Base-by-base conservation (phyloP, 2,888 invertebrate species). In the Diarsia dahlii region DNA sequence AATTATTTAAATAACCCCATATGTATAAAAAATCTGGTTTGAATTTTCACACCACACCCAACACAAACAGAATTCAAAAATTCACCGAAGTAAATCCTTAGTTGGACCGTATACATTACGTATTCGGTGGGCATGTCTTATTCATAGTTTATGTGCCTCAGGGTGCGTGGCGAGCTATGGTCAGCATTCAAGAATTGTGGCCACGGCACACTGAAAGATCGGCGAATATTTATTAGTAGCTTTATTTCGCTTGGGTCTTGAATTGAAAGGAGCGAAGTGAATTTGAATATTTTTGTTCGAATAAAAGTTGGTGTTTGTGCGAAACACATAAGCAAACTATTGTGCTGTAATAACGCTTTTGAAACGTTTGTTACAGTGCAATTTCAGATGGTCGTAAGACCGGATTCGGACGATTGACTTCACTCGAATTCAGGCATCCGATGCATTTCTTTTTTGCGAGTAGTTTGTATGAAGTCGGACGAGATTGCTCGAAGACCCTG, bases 81-180 rank as follows among this genome's bases (percentile, higher is more conserved):
- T 90, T 89, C 76, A 82, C 74, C 84, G 80, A 85, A 87, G 88
- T 87, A 89, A 89, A 90, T 88, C 87, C 82, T 84, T 69, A 76
- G 71, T 73, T 84, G 78, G 85, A 87, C 78, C 84, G 85, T 85
- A 84, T 88, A 81, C 88, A 88, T 90, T 88, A 82, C 84, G 84
- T 88, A 90, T 91, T 89, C 90, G 85, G 84, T 86, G 78, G 72
- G 82, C 85, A 89, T 90, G 87, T 89, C 84, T 92, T 91, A 91
- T 91, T 91, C 90, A 92, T 89, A 87, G 88, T 85, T 86, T 88
- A 86, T 84, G 85, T 86, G 85, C 82, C 80, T 79, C 80, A 48
- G 71, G 78, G 85, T 87, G 89, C 86, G 87, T 81, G 72, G 86
- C 83, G 76, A 76, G 78, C 81, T 52, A 82, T 86, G 89, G 90